Percentiles rank a stretch among this genome's conserved stretches.
These are phyloP conservation scores for Erpornis zantholeuca DNA, from an alignment of 2,113 vertebrate genomes.

Conservation along the genomic window DNA sequence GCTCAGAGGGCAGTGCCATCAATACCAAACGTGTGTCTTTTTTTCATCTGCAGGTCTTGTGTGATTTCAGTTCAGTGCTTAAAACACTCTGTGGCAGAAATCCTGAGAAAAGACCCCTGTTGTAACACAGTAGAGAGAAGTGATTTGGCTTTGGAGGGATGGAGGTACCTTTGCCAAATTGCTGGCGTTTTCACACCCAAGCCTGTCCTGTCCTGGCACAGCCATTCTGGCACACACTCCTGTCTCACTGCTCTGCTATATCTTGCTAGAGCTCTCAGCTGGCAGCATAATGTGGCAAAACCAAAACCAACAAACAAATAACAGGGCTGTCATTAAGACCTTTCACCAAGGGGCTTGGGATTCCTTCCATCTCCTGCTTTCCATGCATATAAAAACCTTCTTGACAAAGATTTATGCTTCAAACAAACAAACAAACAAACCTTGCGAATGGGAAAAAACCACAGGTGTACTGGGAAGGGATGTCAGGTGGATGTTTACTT, in stretches of 20 bases:
- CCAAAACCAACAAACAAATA: neutral
- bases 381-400: neutral
- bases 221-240: neutral
- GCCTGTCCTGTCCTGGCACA: neutral
- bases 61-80: neutral
- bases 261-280: neutral
- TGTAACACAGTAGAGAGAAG: neutral
- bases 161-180: neutral
- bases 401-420: neutral
- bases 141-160: neutral
- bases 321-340: neutral
- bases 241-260: neutral
- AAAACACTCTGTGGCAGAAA: neutral
- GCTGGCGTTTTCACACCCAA: neutral
- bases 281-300: neutral
- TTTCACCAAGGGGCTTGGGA: neutral
- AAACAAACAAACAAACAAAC: neutral
- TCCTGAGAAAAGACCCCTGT: neutral
- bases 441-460: neutral
- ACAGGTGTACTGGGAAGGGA: neutral
- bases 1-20: neutral
- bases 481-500: neutral
- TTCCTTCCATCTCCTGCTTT: neutral
- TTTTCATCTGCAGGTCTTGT: neutral
- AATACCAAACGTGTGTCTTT: neutral